Evolutionary conservation across 2,888 invertebrate species (phyloP).

Genomic region (Muschampia staudingeri): DNA sequence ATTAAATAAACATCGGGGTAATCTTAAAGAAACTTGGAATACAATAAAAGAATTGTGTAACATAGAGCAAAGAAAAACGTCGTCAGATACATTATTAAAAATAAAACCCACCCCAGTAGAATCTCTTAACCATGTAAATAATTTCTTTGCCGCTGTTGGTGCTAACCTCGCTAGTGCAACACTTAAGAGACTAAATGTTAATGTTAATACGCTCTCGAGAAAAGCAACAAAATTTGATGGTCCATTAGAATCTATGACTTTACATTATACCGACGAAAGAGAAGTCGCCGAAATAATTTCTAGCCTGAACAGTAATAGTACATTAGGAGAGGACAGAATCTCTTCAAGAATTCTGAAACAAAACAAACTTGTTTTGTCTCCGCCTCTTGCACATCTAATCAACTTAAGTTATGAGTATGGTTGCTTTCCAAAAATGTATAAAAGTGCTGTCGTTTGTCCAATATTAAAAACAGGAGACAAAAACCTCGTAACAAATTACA

Average conservation of each 20-base stretch:
- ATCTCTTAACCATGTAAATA: background rate
- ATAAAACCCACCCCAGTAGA: background rate
- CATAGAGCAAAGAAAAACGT: background rate
- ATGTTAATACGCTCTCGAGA: background rate
- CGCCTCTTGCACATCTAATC: background rate
- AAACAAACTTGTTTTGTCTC: background rate
- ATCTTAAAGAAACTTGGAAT: background rate
- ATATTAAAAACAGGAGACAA: constrained; percentile 1
- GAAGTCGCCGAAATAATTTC: background rate
- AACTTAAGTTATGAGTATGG: background rate
- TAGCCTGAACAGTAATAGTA: background rate
- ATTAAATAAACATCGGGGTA: too few species aligned
- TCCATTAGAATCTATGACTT: background rate
- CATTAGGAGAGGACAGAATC: background rate
- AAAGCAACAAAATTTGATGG: background rate
- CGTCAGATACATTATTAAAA: background rate
- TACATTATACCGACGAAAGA: background rate
- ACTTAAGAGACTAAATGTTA: background rate
- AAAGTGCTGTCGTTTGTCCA: constrained; percentile 12
- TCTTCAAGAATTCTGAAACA: background rate
- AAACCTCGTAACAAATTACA: constrained; percentile 28
- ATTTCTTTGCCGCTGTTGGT: background rate
- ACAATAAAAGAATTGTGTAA: constrained; percentile 6
- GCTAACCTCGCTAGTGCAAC: background rate
- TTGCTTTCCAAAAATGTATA: background rate